A percentile compares a stretch with the other conserved stretches of the same genome.
Conservation (phyloP, 2,888 invertebrate species). For the Scaptomyza tumidula region DNA sequence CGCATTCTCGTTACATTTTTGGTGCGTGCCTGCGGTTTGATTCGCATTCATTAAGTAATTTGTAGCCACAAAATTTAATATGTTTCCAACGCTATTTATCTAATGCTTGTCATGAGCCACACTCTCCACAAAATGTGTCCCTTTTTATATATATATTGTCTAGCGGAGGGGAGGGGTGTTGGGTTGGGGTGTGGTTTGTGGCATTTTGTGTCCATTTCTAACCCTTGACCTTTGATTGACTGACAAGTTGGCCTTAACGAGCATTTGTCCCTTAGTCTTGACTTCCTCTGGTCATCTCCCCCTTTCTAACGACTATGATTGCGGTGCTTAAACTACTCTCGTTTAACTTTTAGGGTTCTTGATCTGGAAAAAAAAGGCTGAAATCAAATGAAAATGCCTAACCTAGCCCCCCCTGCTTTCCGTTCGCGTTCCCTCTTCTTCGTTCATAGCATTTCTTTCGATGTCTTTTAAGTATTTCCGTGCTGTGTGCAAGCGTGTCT, state of each 20-base stretch:
- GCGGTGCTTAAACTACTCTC: conserved; percentile 65
- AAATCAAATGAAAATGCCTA: conserved; percentile 52
- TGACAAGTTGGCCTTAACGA: conserved; percentile 74
- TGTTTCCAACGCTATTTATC: conserved; percentile 67
- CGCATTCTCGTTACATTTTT: conserved; percentile 1
- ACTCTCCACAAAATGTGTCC: conserved; percentile 38
- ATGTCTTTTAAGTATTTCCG: conserved; percentile 64
- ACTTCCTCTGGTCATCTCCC: not conserved
- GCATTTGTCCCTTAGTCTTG: conserved; percentile 2
- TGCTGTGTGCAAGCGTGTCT: conserved; percentile 46
- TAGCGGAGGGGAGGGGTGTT: not conserved
- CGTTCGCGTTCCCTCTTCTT: not conserved
- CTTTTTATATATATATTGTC: conserved; percentile 28
- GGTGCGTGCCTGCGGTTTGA: conserved; percentile 46
- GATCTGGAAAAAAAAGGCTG: conserved; percentile 7
- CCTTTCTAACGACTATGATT: conserved; percentile 56
- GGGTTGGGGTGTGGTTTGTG: too few relatives aligned
- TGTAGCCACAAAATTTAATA: conserved; percentile 76
- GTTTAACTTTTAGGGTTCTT: conserved; percentile 43
- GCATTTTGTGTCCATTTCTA: conserved; percentile 3
- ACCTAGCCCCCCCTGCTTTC: not conserved
- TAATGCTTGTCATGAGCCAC: conserved; percentile 60
- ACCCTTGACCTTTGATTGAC: conserved; percentile 78
- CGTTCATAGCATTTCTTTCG: conserved; percentile 5
- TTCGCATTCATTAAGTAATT: conserved; percentile 73